Base-by-base conservation (phyloP, 2,888 invertebrate genomes). In the Caenorhabditis imperialis region DNA sequence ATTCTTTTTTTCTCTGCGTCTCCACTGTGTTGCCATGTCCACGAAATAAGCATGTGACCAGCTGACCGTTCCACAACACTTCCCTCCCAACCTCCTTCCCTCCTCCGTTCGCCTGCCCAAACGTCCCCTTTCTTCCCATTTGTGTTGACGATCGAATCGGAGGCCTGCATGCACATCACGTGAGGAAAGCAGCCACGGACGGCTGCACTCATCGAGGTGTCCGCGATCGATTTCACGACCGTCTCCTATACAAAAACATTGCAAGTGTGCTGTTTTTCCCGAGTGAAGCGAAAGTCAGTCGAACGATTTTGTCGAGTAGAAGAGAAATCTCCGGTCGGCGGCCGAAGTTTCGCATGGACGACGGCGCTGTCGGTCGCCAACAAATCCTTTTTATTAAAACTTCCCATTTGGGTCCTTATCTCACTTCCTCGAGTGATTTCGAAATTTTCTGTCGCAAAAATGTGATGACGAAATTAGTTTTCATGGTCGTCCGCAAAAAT, bases 141-240 rank as follows among this genome's bases (percentile, higher is more conserved):
- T 50, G 14, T n/a, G 12, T 8, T 18, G 3, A 47, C 30, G 3
- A 5, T 2, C 22, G 35, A 50, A 50, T 35, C 6, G 8, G 23
- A 1, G 2, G 44, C 18, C 22, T 30, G n/a, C 30, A 18, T 20
- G 8, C 35, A 48, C 35, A 50, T 50, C 50, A 50, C 50, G 37
- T 50, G 50, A 50, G 22, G 48, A 16, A 25, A 25, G 22, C 47
- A 27, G 27, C 14, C 27, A 30, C 30, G 63, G 65, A 65, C 65
- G 65, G 42, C 42, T 57, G 65, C 57, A 65, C 65, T 65, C 65
- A 48, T 47, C 42, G 65, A 65, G 65, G 55, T 65, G 65, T 65
- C 63, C 47, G 33, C 60, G 23, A 57, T 65, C 57, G 65, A 65
- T 65, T 65, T 44, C 27, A 6, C 18, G 40, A 42, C 58, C 16